Evolutionary conservation across 1,140 invertebrate species (phyloP), one percentile per base, ranked within the genome.

Genomic region (Druon quercuslanigerum): DNA sequence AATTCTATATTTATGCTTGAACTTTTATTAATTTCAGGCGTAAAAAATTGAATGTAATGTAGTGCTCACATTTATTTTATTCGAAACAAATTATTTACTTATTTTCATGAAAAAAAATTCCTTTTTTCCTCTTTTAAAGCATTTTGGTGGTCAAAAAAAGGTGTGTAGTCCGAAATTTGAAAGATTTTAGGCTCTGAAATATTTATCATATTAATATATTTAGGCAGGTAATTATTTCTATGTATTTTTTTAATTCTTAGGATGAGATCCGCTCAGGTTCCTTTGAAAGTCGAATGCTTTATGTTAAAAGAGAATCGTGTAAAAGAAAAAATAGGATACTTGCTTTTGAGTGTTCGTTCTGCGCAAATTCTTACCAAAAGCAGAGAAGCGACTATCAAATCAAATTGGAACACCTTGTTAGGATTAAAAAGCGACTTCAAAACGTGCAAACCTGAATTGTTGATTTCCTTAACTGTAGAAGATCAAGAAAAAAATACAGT

Each of bases 231-330:
- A 16, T 51, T 33, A 71, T 60, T 71, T 51, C 16, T 20, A 50
- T 0, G 50, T 56, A 54, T 57, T 19, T 17, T 51, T 60, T 79
- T 73, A 20, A 79, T 76, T 84, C 83, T 57, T 74, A 91, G 90
- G 80, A 91, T 93, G 84, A 81, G 92, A 75, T 91, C 90, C 50
- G 88, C 87, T 3, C 92, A 92, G 84, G 85, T 88, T 5, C 90
- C 91, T 16, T 81, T 93, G 75, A 91, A 92, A 84, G 82, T 93
- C 19, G 92, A 93, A 85, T 93, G 92, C 84, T 90, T 90, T 78
- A 85, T 86, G 50, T 77, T 90, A 51, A 91, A 92, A 74, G 86
- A 90, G 33, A 83, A 85, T 16, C 84, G 88, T 4, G 85, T 78
- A 46, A 86, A 88, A 71, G 91, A 92, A 66, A 90, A 88, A 78